Evolutionary conservation across 1,140 invertebrate species (phyloP).

Genomic region (Metopolophium dirhodum): DNA sequence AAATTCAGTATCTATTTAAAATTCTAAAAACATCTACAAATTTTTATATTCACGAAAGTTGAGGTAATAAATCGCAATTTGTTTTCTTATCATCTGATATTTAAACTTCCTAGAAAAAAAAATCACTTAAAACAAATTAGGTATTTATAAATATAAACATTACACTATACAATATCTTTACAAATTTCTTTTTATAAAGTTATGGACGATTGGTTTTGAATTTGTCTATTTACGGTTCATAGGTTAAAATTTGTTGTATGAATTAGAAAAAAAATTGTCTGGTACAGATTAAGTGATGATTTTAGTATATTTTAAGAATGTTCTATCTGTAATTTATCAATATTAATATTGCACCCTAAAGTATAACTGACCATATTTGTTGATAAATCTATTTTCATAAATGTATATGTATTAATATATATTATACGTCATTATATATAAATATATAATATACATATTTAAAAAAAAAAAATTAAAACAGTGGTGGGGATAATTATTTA

Average conservation of each 20-base stretch:
- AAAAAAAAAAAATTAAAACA: conserved; percentile 37
- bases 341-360: conserved; percentile 49
- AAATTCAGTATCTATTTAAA: conserved; percentile 47
- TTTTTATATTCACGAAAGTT: conserved; percentile 47
- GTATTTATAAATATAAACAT: conserved; percentile 56
- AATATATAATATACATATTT: conserved; percentile 24
- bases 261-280: not conserved
- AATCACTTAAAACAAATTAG: conserved; percentile 55
- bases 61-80: conserved; percentile 55
- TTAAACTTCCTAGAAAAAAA: conserved; percentile 42
- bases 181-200: conserved; percentile 21
- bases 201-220: conserved; percentile 40
- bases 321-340: not conserved
- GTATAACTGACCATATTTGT: conserved; percentile 37
- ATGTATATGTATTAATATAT: conserved; percentile 36
- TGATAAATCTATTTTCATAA: conserved; percentile 41
- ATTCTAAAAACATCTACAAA: conserved; percentile 48
- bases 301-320: not conserved
- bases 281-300: not conserved
- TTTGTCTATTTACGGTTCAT: not conserved
- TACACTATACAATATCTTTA: conserved; percentile 46
- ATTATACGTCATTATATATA: not conserved
- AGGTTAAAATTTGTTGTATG: not conserved
- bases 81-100: conserved; percentile 23
- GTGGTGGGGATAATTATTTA: conserved; percentile 53